A percentile compares a stretch with the other conserved stretches of the same genome.
phyloP scores from a whole-genome alignment of 2,113 vertebrate species.

The Notarius lentiginosus region DNA sequence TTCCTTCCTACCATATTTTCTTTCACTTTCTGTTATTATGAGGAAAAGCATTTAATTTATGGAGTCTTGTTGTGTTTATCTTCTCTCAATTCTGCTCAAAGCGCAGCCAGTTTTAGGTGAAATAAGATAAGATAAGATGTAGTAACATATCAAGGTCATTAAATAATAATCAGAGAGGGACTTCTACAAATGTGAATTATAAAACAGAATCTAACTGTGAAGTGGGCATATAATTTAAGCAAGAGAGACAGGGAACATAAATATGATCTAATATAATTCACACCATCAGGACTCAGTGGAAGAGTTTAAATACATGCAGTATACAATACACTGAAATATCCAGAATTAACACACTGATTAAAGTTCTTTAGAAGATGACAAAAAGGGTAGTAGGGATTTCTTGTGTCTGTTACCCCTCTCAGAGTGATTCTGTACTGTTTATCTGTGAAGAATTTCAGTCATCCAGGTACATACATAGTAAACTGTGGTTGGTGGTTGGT shows the following conservation, averaged over 20 bases:
- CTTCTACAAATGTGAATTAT: constrained; percentile 45
- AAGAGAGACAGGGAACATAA: constrained; percentile 52
- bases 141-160: neutral
- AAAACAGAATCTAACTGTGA: constrained; percentile 60
- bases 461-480: no score
- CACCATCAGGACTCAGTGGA: constrained; percentile 38
- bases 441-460: no score
- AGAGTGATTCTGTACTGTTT: neutral
- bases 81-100: neutral
- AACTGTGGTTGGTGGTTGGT: no score
- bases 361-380: neutral
- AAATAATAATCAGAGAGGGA: neutral
- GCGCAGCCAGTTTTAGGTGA: neutral
- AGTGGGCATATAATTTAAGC: constrained; percentile 52
- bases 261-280: constrained; percentile 51
- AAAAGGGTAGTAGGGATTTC: neutral
- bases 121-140: neutral
- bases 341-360: no score
- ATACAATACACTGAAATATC: neutral
- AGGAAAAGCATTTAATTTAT: neutral
- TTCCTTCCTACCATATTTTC: neutral
- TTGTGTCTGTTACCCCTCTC: neutral
- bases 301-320: no score
- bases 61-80: neutral
- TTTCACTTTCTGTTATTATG: constrained; percentile 12